Percentiles rank a stretch among this genome's conserved stretches.
Conservation (phyloP, 2,888 invertebrate species). For the Andrena flavipes region DNA sequence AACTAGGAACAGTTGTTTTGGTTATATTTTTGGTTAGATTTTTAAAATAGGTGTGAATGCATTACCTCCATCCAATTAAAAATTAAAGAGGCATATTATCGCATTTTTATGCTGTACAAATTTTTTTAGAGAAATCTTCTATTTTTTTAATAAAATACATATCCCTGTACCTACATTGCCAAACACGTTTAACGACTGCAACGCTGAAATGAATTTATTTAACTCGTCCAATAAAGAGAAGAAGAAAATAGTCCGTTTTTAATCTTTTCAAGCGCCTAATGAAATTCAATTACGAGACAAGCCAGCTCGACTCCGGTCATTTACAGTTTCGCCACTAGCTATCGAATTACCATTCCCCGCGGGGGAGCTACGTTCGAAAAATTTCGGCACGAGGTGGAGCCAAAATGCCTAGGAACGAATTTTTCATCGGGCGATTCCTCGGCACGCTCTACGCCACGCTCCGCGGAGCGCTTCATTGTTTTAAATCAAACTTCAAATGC, state of each 20-base stretch:
- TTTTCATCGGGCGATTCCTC: constrained; percentile 10
- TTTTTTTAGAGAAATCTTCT: no score
- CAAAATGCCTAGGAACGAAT: constrained; percentile 18
- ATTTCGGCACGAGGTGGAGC: not conserved
- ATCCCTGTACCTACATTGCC: no score
- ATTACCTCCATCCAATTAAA: no score
- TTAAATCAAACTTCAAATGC: constrained; percentile 34
- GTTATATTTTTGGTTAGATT: no score
- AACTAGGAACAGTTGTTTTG: no score
- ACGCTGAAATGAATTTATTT: no score
- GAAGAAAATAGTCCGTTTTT: not conserved
- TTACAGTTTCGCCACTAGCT: not conserved
- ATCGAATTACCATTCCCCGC: constrained; percentile 11
- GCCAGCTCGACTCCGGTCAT: not conserved
- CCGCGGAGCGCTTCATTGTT: constrained; percentile 13
- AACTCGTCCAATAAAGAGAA: no score
- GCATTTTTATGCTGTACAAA: no score
- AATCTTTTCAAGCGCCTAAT: not conserved
- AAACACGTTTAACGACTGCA: no score
- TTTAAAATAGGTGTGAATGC: no score
- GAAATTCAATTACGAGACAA: not conserved
- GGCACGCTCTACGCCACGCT: not conserved
- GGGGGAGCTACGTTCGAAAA: not conserved
- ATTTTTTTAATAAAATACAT: no score
- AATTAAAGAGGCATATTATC: no score